A percentile compares a stretch with the other conserved stretches of the same genome.
Evolutionary conservation across 2,113 vertebrate genomes (phyloP).

Genomic region (Sinocyclocheilus anshuiensis): DNA sequence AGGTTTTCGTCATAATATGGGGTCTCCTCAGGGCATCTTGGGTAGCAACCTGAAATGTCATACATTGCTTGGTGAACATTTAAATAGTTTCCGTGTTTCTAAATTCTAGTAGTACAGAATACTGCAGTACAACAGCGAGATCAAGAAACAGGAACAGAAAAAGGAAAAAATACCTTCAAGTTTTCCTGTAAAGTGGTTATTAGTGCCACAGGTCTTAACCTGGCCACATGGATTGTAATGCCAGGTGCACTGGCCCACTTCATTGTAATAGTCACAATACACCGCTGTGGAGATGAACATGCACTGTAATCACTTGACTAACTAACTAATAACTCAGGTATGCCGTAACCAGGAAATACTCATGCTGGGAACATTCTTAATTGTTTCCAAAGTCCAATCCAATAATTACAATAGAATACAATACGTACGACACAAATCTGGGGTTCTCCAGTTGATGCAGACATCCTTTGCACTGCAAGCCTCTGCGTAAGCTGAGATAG

Average conservation of each 20-base stretch:
- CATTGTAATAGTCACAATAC: slow-evolving; percentile 87
- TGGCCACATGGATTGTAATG: slow-evolving; percentile 83
- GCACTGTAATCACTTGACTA: slow-evolving; percentile 29
- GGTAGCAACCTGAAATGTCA: slow-evolving; percentile 79
- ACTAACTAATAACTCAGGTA: not conserved
- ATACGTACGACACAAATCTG: slow-evolving; percentile 84
- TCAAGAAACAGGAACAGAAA: not conserved
- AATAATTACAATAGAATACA: not conserved
- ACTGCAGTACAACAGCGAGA: not conserved
- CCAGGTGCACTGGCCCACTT: slow-evolving; percentile 76
- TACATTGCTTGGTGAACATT: not conserved
- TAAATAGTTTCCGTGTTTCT: not conserved
- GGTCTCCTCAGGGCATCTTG: slow-evolving; percentile 75
- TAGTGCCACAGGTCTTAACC: slow-evolving; percentile 76
- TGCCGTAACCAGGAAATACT: slow-evolving; percentile 25
- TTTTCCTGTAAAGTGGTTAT: slow-evolving; percentile 68
- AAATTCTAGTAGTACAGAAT: not conserved
- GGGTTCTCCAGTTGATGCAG: slow-evolving; percentile 83
- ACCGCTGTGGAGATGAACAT: slow-evolving; percentile 70
- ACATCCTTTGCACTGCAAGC: slow-evolving; percentile 76
- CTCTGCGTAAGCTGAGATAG: slow-evolving; percentile 82
- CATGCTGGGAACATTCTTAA: not conserved
- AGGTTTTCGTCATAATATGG: slow-evolving; percentile 83
- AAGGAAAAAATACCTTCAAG: slow-evolving; percentile 77
- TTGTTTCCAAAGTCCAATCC: not conserved